phyloP scores from a whole-genome alignment of 2,888 invertebrate species.

The Agriopis marginaria region DNA sequence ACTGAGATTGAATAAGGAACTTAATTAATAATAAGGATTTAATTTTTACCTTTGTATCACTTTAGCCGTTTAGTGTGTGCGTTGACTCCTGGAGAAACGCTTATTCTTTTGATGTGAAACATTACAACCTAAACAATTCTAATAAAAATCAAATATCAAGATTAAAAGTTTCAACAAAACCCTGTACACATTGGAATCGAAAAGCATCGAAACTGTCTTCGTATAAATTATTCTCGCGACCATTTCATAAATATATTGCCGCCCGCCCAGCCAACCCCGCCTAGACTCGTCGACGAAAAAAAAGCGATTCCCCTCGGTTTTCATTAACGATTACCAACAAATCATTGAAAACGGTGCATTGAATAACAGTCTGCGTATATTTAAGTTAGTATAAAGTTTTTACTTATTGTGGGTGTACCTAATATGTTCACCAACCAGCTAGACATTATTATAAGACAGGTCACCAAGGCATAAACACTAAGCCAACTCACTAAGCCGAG shows the following conservation, averaged over 20 bases:
- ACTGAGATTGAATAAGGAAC: no score
- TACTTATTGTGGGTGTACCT: neutral
- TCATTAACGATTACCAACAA: conserved; percentile 49
- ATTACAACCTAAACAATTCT: neutral
- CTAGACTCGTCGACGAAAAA: conserved; percentile 41
- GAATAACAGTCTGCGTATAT: neutral
- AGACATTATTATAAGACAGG: no score
- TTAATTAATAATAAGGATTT: no score
- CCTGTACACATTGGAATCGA: conserved; percentile 35
- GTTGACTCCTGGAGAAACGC: no score
- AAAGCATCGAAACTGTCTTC: conserved; percentile 49
- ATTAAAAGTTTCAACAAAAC: conserved; percentile 29
- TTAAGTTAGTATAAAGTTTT: neutral
- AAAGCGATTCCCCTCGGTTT: conserved; percentile 47
- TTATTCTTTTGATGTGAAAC: no score
- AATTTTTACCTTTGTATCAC: no score
- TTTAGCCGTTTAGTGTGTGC: no score
- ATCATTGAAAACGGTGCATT: conserved; percentile 34
- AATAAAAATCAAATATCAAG: conserved; percentile 13
- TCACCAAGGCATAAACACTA: no score
- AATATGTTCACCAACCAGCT: no score
- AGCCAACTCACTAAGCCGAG: no score
- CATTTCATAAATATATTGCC: conserved; percentile 60
- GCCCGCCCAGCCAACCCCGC: conserved; percentile 46
- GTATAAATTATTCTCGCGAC: conserved; percentile 58